These are phyloP conservation scores for Myiagra hebetior DNA, from an alignment of 2,113 vertebrate genomes.

Conservation along the genomic window DNA sequence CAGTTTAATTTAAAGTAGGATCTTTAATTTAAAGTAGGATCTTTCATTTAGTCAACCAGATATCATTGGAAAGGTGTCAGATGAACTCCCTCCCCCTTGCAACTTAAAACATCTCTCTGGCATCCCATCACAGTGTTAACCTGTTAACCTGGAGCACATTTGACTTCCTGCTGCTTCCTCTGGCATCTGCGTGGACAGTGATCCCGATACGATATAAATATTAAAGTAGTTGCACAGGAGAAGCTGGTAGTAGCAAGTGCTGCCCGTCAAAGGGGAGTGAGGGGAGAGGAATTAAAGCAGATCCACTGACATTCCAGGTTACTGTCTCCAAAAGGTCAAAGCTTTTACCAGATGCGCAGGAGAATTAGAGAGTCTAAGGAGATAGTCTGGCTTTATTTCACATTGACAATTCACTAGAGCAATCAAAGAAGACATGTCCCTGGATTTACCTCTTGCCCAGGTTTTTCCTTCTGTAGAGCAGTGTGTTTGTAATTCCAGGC, in stretches of 20 bases:
- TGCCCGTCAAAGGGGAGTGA: not conserved
- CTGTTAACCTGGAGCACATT: not conserved
- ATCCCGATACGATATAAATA: not conserved
- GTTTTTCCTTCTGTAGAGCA: not conserved
- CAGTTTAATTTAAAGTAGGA: not conserved
- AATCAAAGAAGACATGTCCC: not conserved
- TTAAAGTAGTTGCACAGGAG: not conserved
- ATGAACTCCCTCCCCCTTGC: not conserved
- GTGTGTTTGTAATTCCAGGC: not conserved
- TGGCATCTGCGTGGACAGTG: not conserved
- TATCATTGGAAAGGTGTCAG: not conserved
- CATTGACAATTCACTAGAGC: not conserved
- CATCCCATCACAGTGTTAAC: not conserved
- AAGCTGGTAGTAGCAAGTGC: not conserved
- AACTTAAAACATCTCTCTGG: not conserved
- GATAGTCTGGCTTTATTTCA: not conserved
- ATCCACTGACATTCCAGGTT: not conserved
- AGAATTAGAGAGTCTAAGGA: not conserved
- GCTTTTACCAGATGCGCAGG: not conserved
- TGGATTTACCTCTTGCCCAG: not conserved
- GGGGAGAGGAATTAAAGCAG: not conserved
- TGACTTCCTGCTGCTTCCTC: constrained; percentile 6
- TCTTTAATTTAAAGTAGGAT: not conserved
- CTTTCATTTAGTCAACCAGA: not conserved
- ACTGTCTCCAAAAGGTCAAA: not conserved